Evolutionary conservation across 2,888 invertebrate genomes (phyloP).

Genomic region (Cosmopolites sordidus): DNA sequence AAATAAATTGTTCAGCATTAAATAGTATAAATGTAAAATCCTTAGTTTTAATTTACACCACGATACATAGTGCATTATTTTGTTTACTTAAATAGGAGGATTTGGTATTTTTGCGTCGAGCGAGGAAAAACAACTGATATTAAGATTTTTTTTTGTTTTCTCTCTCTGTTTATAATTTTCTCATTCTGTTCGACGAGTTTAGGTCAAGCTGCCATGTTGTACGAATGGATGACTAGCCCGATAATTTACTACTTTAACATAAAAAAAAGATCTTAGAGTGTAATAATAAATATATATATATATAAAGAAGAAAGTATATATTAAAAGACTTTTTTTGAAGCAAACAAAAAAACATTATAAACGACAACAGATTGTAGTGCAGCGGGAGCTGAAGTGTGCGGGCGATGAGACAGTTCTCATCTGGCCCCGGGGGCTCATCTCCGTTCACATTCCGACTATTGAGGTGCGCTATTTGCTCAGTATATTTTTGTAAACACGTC

Average conservation of each 20-base stretch:
- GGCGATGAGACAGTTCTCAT: too few species aligned
- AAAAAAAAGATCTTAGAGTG: constrained; percentile 13
- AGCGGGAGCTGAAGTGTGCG: too few species aligned
- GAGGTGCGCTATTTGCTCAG: constrained; percentile 45
- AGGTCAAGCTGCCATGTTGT: constrained; percentile 37
- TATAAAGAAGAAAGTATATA: constrained; percentile 32
- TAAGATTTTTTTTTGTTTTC: constrained; percentile 25
- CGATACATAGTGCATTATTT: constrained; percentile 46
- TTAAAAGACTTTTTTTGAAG: constrained; percentile 41
- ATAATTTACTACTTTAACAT: too few species aligned
- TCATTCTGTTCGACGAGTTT: background rate
- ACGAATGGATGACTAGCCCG: constrained; percentile 42
- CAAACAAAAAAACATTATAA: constrained; percentile 24
- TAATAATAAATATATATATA: constrained; percentile 36
- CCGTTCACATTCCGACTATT: background rate
- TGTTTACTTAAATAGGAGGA: constrained; percentile 5
- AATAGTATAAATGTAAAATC: constrained; percentile 38
- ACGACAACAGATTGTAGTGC: background rate
- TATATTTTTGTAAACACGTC: constrained; percentile 35
- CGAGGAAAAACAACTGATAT: constrained; percentile 35
- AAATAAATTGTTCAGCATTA: constrained; percentile 25
- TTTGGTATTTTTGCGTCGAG: too few species aligned
- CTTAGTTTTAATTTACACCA: constrained; percentile 40
- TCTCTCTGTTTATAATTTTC: constrained; percentile 37
- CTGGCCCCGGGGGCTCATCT: too few species aligned